phyloP scores from a whole-genome alignment of 2,113 vertebrate genomes.

The Ictidomys tridecemlineatus region DNA sequence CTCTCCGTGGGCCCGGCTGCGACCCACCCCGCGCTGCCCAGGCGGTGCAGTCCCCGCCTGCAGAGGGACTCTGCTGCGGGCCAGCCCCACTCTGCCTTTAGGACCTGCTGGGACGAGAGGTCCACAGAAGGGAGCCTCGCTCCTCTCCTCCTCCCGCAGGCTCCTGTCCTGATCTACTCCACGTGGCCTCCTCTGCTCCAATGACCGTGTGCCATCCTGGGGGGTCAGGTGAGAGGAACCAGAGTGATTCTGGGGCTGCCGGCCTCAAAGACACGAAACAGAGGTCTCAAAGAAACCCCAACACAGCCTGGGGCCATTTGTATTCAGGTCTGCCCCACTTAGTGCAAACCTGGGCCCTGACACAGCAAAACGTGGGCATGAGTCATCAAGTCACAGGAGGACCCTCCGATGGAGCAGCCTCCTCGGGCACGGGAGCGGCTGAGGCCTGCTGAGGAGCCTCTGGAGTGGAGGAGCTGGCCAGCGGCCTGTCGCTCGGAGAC shows the following conservation, averaged over 20 bases:
- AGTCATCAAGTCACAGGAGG: not conserved
- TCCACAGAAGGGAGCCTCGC: no score
- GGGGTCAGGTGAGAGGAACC: not conserved
- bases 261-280: not conserved
- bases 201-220: no score
- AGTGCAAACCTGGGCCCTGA: not conserved
- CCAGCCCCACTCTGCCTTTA: not conserved
- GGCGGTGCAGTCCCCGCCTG: not conserved
- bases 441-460: not conserved
- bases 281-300: not conserved
- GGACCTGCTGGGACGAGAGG: not conserved
- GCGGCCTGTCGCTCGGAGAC: not conserved
- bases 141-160: rapidly evolving
- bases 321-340: not conserved
- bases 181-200: not conserved
- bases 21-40: not conserved
- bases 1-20: no score
- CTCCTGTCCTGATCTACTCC: not conserved
- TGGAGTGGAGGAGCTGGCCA: not conserved
- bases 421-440: not conserved
- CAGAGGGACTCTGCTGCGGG: not conserved
- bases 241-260: not conserved
- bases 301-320: rapidly evolving
- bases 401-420: not conserved
- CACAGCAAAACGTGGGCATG: not conserved